phyloP scores from a whole-genome alignment of 2,113 vertebrate species.

The Lates calcarifer region DNA sequence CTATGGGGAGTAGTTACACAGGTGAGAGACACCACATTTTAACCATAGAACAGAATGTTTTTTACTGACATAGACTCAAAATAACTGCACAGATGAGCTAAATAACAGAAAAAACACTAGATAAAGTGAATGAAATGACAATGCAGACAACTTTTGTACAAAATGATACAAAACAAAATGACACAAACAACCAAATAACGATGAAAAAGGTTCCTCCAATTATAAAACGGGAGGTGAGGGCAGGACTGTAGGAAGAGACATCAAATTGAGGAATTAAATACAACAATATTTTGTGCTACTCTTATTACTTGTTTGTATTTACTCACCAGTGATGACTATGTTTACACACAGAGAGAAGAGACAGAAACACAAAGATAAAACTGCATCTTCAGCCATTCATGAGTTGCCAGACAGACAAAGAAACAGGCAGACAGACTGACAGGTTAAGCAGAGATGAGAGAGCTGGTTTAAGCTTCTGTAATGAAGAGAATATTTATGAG shows the following conservation, averaged over 20 bases:
- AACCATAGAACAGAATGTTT: not conserved
- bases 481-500: slow-evolving; percentile 42
- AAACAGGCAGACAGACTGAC: slow-evolving; percentile 55
- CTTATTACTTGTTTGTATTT: slow-evolving; percentile 57
- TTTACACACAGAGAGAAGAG: slow-evolving; percentile 81
- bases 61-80: slow-evolving; percentile 7
- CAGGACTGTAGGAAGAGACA: slow-evolving; percentile 49
- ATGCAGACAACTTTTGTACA: not conserved
- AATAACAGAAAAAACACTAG: not conserved
- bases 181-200: slow-evolving; percentile 18
- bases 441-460: slow-evolving; percentile 67
- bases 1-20: not conserved
- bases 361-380: slow-evolving; percentile 84
- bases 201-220: slow-evolving; percentile 19
- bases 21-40: not conserved
- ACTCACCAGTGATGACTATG: slow-evolving; percentile 84
- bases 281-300: slow-evolving; percentile 34
- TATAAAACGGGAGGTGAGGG: slow-evolving; percentile 45
- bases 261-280: slow-evolving; percentile 46
- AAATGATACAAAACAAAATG: not conserved
- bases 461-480: slow-evolving; percentile 49
- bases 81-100: not conserved
- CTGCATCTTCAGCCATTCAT: slow-evolving; percentile 73
- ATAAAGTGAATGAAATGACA: not conserved
- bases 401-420: slow-evolving; percentile 64